A percentile compares a stretch with the other conserved stretches of the same genome.
These are phyloP conservation scores for Todus mexicanus DNA, from an alignment of 2,797 vertebrate genomes.

Conservation along the genomic window DNA sequence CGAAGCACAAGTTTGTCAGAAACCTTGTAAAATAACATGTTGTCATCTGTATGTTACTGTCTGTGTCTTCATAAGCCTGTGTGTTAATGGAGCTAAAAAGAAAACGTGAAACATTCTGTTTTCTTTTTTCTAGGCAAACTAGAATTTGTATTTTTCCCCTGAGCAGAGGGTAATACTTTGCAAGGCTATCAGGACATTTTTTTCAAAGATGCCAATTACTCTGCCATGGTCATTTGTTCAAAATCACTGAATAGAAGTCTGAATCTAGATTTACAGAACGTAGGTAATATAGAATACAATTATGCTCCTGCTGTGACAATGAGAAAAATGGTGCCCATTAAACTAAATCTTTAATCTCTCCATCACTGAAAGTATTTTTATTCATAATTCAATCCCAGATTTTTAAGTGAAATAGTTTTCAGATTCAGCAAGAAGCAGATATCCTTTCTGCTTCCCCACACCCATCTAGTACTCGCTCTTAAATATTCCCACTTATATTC, in stretches of 20 bases:
- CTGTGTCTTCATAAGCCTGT: neutral
- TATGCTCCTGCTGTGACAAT: neutral
- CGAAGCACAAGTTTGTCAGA: neutral
- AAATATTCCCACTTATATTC: neutral
- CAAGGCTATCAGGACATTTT: neutral
- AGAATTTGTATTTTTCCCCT: neutral
- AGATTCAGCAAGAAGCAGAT: neutral
- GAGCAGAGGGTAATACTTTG: neutral
- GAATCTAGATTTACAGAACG: neutral
- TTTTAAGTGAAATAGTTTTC: neutral
- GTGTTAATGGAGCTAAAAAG: neutral
- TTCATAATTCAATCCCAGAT: neutral
- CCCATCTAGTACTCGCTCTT: neutral
- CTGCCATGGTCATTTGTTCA: neutral
- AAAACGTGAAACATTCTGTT: neutral
- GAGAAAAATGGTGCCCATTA: neutral
- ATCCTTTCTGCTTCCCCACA: neutral
- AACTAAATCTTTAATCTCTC: constrained; percentile 19
- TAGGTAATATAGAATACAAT: neutral
- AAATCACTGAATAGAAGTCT: neutral
- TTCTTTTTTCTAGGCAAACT: neutral
- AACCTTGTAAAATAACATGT: neutral
- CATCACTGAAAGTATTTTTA: neutral
- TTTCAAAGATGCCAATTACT: neutral
- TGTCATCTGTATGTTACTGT: neutral